Percentiles rank a stretch among this genome's conserved stretches.
Conservation (phyloP, 64 coral and sea anemone genomes). For the Montipora cactus region DNA sequence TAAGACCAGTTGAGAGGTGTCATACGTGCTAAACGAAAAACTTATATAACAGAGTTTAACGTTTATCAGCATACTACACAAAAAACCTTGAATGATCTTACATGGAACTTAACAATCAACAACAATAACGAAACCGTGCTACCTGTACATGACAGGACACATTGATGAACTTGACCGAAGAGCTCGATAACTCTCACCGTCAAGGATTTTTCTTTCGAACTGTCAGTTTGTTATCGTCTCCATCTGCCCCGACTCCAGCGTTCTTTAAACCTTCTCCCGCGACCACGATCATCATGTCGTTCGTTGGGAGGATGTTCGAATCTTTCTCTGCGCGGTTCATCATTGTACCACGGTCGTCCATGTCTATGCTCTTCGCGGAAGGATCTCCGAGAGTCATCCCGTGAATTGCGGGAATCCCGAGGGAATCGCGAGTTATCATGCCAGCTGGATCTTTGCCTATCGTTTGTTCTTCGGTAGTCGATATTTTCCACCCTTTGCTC, state of each 20-base stretch:
- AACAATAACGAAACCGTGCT: background rate
- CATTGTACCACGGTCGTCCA: conserved; percentile 13
- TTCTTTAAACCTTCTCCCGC: conserved; percentile 22
- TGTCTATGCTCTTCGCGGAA: conserved; percentile 25
- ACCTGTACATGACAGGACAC: background rate
- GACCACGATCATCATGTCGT: conserved; percentile 19
- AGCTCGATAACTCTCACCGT: background rate
- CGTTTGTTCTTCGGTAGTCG: background rate
- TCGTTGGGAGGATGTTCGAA: background rate
- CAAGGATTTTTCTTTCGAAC: background rate
- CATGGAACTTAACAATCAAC: background rate
- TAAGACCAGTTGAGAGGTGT: background rate
- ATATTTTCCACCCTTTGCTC: conserved; percentile 10
- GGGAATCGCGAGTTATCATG: background rate
- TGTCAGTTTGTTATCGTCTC: conserved; percentile 1
- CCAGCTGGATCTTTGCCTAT: conserved; percentile 15
- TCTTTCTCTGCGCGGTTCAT: conserved; percentile 23
- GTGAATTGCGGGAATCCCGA: conserved; percentile 9
- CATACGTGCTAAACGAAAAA: background rate
- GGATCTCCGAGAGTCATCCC: conserved; percentile 2
- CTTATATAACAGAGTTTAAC: background rate
- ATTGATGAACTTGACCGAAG: background rate
- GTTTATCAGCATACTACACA: background rate
- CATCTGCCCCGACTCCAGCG: conserved; percentile 30
- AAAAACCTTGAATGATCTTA: background rate